Evolutionary conservation across 2,888 invertebrate genomes (phyloP), one percentile per base, ranked within the genome.

Genomic region (Parthenolecanium corni): DNA sequence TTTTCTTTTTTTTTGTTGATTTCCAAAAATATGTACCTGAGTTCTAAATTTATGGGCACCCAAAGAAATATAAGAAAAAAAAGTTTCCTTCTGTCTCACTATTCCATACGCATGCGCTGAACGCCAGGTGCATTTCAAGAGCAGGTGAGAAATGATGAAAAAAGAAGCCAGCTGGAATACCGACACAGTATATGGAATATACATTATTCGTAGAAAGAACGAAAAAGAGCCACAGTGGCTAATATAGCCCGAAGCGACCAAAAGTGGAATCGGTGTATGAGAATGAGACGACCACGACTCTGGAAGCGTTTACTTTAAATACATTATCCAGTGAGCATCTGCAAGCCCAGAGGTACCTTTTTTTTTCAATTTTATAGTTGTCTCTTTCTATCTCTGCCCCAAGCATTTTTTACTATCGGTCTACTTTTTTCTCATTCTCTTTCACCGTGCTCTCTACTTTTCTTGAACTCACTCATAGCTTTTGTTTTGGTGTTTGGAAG

Each of bases 241-340:
- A 23, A 16, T 14, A 42, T 49, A 49, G 49, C 49, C 49, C 14
- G 49, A 14, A 49, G 49, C 21, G 14, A 49, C 44, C 44, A 42
- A 42, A 42, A 42, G 44, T 42, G 14, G 44, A 42, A 23, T 23
- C 23, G 49, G 11, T 31, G 31, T 31, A 6, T 9, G 31, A 31
- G 31, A 31, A 31, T 31, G 31, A 9, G 31, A 31, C 31, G 21
- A 21, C 49, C 21, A 49, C 20, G 20, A 49, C 49, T 18, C 20
- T 23, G 20, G 9, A 12, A 21, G 23, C 6, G 23, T n/a, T n/a
- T n/a, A 16, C 21, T 23, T 18, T 49, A 21, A 49, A 49, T 49
- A 49, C 21, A 49, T 49, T 49, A 49, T 49, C 20, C 49, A 23
- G 49, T 49, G 49, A 49, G 49, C 49, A 49, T 49, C 49, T 49